These are phyloP conservation scores for Agonopterix arenella DNA, from an alignment of 2,888 invertebrate genomes.

Conservation along the genomic window DNA sequence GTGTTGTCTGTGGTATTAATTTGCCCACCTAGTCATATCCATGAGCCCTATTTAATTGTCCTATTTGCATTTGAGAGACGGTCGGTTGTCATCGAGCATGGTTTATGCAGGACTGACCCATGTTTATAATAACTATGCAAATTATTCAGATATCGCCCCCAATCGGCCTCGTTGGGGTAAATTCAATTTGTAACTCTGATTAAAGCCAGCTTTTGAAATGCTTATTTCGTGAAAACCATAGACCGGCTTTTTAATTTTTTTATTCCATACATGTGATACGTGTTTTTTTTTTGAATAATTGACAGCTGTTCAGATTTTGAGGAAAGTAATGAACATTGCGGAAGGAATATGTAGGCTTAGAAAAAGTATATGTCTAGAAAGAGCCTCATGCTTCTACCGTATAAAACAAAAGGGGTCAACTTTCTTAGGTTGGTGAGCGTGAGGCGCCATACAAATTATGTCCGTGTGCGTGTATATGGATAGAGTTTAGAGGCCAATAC, in stretches of 20 bases:
- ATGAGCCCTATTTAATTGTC: constrained; percentile 14
- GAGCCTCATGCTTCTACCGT: too few species aligned
- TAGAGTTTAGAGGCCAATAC: too few species aligned
- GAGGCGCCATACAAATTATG: too few species aligned
- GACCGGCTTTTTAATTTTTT: constrained; percentile 29
- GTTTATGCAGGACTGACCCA: constrained; percentile 70
- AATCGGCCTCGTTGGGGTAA: constrained; percentile 54
- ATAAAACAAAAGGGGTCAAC: too few species aligned
- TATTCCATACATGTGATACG: constrained; percentile 6
- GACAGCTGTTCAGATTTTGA: too few species aligned
- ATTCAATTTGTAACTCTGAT: constrained; percentile 74
- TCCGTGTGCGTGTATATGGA: too few species aligned
- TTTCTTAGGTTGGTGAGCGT: too few species aligned
- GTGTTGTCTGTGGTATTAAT: neutral
- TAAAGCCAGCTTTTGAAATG: constrained; percentile 61
- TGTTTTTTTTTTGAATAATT: too few species aligned
- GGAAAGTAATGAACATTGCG: too few species aligned
- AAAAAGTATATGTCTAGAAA: too few species aligned
- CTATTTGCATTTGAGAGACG: constrained; percentile 58
- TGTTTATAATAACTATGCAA: constrained; percentile 76
- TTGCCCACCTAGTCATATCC: neutral
- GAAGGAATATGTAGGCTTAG: too few species aligned
- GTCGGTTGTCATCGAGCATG: constrained; percentile 55
- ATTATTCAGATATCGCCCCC: constrained; percentile 66
- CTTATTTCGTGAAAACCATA: constrained; percentile 31